A percentile compares a stretch with the other conserved stretches of the same genome.
These are phyloP conservation scores for Proisotoma minuta DNA, from an alignment of 2,888 invertebrate genomes.

Conservation along the genomic window DNA sequence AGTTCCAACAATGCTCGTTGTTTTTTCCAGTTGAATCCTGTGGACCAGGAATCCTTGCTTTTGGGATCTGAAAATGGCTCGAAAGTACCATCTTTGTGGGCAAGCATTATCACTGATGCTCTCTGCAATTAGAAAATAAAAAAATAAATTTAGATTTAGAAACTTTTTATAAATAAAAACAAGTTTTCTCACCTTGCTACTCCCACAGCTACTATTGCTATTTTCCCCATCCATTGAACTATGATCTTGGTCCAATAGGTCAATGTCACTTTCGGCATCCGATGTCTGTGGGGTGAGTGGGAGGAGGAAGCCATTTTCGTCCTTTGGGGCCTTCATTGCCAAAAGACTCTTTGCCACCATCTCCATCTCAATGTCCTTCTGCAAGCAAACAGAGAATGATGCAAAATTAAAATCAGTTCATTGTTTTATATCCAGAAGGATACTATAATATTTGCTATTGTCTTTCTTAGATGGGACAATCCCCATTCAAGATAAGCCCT, in stretches of 20 bases:
- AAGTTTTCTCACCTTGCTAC: too few relatives aligned
- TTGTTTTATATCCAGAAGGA: too few relatives aligned
- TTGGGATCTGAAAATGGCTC: conserved; percentile 36
- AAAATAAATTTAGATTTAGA: too few relatives aligned
- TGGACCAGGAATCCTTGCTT: conserved; percentile 36
- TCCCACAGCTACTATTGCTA: too few relatives aligned
- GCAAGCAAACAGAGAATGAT: too few relatives aligned
- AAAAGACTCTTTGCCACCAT: neutral
- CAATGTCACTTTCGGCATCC: conserved; percentile 62
- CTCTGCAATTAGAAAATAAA: too few relatives aligned
- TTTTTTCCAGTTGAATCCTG: conserved; percentile 3
- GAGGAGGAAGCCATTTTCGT: neutral
- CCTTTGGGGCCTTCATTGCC: neutral
- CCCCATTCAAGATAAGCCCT: too few relatives aligned
- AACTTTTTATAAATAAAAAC: too few relatives aligned
- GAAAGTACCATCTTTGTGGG: conserved; percentile 74
- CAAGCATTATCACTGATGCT: conserved; percentile 79
- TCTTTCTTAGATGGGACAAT: too few relatives aligned
- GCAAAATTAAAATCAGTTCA: too few relatives aligned
- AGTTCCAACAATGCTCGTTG: conserved; percentile 12
- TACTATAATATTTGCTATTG: too few relatives aligned
- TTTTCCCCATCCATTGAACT: neutral
- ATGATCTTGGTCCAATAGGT: conserved; percentile 50
- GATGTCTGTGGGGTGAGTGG: conserved; percentile 77
- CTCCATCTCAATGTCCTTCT: neutral